These are phyloP conservation scores for Drosophila suboccidentalis DNA, from an alignment of 2,888 invertebrate genomes.

Conservation along the genomic window DNA sequence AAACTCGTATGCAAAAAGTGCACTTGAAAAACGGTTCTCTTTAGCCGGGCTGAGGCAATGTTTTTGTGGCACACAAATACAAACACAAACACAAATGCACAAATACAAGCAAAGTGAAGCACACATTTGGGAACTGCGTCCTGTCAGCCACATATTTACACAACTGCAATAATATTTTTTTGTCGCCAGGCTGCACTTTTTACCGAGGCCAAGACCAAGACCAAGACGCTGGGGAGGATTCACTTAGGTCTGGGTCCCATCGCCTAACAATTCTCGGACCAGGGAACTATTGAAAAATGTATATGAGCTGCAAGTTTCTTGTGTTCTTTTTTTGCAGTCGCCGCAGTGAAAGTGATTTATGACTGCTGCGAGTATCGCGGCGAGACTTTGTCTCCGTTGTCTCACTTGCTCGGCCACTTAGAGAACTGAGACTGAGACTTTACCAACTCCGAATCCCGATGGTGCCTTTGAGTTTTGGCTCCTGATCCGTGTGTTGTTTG, in stretches of 20 bases:
- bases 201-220: background rate
- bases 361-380: slow-evolving; percentile 68
- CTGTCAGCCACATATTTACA: slow-evolving; percentile 65
- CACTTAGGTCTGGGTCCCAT: slow-evolving; percentile 23
- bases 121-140: slow-evolving; percentile 59
- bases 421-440: slow-evolving; percentile 37
- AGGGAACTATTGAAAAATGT: slow-evolving; percentile 52
- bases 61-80: slow-evolving; percentile 64
- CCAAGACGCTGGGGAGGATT: slow-evolving; percentile 32
- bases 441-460: slow-evolving; percentile 36
- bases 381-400: slow-evolving; percentile 61
- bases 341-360: slow-evolving; percentile 81
- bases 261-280: slow-evolving; percentile 2
- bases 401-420: slow-evolving; percentile 55
- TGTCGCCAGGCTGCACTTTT: slow-evolving; percentile 56
- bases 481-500: slow-evolving; percentile 71
- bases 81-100: slow-evolving; percentile 12
- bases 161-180: slow-evolving; percentile 76
- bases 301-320: slow-evolving; percentile 49
- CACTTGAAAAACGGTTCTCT: slow-evolving; percentile 65
- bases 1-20: slow-evolving; percentile 71
- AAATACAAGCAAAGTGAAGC: slow-evolving; percentile 54
- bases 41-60: slow-evolving; percentile 57
- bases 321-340: slow-evolving; percentile 10
- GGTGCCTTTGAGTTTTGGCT: slow-evolving; percentile 67